These are phyloP conservation scores for Embiotoca jacksoni DNA, from an alignment of 2,113 vertebrate species.

Conservation along the genomic window DNA sequence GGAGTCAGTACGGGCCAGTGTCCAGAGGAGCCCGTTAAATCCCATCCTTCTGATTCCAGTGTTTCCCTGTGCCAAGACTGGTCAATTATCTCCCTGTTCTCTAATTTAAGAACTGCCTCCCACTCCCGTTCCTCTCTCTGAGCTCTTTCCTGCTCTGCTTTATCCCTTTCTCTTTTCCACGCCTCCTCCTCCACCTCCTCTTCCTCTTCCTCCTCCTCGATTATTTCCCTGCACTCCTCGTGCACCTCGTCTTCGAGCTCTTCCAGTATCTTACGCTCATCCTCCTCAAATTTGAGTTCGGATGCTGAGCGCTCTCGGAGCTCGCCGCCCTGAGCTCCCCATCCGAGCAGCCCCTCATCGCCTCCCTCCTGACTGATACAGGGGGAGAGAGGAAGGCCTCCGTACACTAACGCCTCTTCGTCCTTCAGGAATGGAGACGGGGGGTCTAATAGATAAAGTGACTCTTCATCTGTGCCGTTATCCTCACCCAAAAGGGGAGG, in stretches of 20 bases:
- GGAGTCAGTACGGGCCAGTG: conserved; percentile 84
- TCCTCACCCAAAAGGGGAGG: conserved; percentile 82
- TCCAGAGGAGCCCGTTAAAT: conserved; percentile 74
- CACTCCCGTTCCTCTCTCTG: conserved; percentile 88
- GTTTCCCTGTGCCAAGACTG: conserved; percentile 78
- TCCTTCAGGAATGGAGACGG: conserved; percentile 85
- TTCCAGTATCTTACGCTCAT: conserved; percentile 92
- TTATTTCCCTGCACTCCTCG: conserved; percentile 23
- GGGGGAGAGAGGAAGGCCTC: conserved; percentile 88
- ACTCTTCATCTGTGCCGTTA: conserved; percentile 81
- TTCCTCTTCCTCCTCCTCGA: conserved; percentile 62
- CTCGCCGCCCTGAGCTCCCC: conserved; percentile 76
- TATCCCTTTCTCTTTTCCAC: conserved; percentile 81
- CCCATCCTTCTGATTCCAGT: conserved; percentile 79
- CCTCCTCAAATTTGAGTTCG: conserved; percentile 96
- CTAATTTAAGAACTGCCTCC: conserved; percentile 84
- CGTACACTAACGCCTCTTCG: conserved; percentile 71
- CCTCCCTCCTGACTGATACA: conserved; percentile 92
- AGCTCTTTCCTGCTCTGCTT: conserved; percentile 74
- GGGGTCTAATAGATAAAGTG: conserved; percentile 83
- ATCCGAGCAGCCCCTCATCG: conserved; percentile 86
- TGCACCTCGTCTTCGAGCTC: conserved; percentile 83
- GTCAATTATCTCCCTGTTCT: conserved; percentile 78
- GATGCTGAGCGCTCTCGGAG: conserved; percentile 94
- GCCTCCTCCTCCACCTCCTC: conserved; percentile 56